Base-by-base conservation (phyloP, 2,888 invertebrate genomes). In the Ormyrus pomaceus region DNA sequence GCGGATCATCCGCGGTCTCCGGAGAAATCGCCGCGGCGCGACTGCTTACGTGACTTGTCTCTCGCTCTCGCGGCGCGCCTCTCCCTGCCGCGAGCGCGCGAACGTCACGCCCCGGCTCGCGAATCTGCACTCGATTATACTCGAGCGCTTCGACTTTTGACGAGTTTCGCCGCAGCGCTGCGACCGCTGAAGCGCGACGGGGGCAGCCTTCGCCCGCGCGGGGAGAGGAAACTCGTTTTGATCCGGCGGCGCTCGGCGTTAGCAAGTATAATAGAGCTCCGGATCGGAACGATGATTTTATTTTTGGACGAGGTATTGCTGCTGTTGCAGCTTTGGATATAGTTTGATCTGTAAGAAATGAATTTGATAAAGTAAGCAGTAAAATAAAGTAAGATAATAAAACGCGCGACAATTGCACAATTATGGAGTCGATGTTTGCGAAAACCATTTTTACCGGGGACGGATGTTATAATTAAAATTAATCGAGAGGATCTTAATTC, bases 111-210 rank as follows among this genome's bases (percentile, higher is more conserved):
- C 1, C 34, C 34, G 34, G 34, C 34, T 34, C 34, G 34, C 11
- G 46, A 6, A 46, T 51, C 10, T 59, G 58, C 58, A 19, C 51
- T 64, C 70, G 71, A 77, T 71, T 77, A 71, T 58, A 71, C 51
- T 56, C 48, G 77, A 56, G 50, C 71, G 58, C 51, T 77, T 71
- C 71, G 77, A 58, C 70, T 71, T 77, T 65, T 58, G 58, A 71
- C 64, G 71, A 69, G 70, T 53, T 45, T 53, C 19, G 34, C 6
- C 8, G 46, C 11, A 64, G 73, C 55, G 66, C 71, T 10, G 66
- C 71, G 19, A 53, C 13, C 46, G 10, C 10, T 45, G 64, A 58
- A 65, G 50, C 13, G 34, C 34, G 34, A 50, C 34, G 51, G 34
- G 13, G 55, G 50, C 34, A 65, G 19, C 4, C 34, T 34, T 34